Evolutionary conservation across 1,140 invertebrate species (phyloP), one percentile per base, ranked within the genome.

Genomic region (Aphelinus atriplicis): DNA sequence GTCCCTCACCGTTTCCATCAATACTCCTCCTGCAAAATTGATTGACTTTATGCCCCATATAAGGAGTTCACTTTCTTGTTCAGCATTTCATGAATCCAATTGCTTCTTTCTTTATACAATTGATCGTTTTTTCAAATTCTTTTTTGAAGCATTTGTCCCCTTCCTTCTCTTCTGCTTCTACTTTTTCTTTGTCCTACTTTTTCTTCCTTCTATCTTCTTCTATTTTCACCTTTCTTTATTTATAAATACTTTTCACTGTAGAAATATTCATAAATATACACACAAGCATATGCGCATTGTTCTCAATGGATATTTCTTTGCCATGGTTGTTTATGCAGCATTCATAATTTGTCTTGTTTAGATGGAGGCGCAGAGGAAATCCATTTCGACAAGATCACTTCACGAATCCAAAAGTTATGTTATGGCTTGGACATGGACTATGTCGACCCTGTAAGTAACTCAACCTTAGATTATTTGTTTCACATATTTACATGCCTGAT

Each of bases 311-410:
- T 26, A 26, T 26, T 26, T 26, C 26, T 26, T 26, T 26, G 26
- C 26, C 26, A 26, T 26, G 26, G 26, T 26, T 26, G 26, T 26
- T 26, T 26, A 26, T 26, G 26, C 26, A 26, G 26, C 3, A 2
- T 51, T 61, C 9, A 26, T 75, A 55, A 67, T 66, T 70, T 70
- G 42, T 65, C 71, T 73, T 70, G 71, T 69, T 64, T 87, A 95
- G 97, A 94, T 91, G 97, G 96, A 0, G 90, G 95, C n/a, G 92
- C 94, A 82, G 97, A 99, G 87, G 92, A 94, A 80, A 94, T 99
- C 3, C 95, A 97, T 87, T 96, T 98, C 87, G 97, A 99, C 86
- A 99, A 99, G 91, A 99, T 99, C 72, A 99, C 97, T 1, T 97
- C 95, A 0, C 90, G 98, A 80, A 97, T 99, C 53, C 92, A 94